Conservation (phyloP, 2,797 vertebrate species). For the Microchirus variegatus region DNA sequence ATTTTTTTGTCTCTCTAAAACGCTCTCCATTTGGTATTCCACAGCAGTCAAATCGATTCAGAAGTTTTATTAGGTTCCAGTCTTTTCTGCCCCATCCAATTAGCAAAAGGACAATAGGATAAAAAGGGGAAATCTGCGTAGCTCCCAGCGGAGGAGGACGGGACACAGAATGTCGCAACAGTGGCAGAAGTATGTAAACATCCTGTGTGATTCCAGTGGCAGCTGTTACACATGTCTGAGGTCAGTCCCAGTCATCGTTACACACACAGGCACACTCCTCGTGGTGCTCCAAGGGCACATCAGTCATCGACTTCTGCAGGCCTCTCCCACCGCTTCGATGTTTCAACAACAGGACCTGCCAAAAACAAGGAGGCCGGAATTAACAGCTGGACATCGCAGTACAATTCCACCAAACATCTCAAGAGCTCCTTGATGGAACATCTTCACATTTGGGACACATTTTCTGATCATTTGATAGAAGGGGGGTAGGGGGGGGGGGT, state of each 20-base stretch:
- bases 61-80: constrained; percentile 67
- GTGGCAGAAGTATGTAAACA: constrained; percentile 8
- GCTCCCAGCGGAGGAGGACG: constrained; percentile 55
- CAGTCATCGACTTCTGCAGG: constrained; percentile 93
- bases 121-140: constrained; percentile 58
- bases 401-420: too few relatives aligned
- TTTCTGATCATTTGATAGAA: background rate
- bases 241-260: constrained; percentile 87
- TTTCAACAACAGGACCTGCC: constrained; percentile 93
- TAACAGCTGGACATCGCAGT: background rate
- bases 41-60: constrained; percentile 64
- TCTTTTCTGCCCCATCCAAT: constrained; percentile 71
- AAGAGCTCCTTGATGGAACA: too few relatives aligned
- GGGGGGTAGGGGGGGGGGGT: too few relatives aligned
- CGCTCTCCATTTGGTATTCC: constrained; percentile 64
- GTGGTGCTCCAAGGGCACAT: constrained; percentile 95
- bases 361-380: background rate
- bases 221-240: constrained; percentile 40
- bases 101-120: constrained; percentile 65
- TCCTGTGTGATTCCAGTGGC: constrained; percentile 43
- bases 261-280: constrained; percentile 96
- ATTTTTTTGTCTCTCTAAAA: constrained; percentile 51
- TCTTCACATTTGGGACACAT: background rate
- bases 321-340: constrained; percentile 86
- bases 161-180: constrained; percentile 36